A percentile compares a stretch with the other conserved stretches of the same genome.
Conservation (phyloP, 2,797 vertebrate genomes). For the Fistularia tabacaria region DNA sequence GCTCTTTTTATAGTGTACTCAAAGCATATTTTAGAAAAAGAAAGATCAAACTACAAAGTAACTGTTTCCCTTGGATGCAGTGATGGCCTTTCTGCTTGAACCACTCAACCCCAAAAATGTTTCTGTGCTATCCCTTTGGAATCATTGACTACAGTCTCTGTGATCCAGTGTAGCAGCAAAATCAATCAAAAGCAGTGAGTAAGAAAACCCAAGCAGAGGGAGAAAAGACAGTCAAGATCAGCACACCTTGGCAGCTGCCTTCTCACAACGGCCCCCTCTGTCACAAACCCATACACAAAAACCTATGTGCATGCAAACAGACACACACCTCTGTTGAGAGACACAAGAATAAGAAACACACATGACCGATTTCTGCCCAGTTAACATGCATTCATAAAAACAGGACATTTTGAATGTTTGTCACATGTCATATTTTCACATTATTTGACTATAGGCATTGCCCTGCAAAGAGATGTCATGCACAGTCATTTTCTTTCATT, state of each 20-base stretch:
- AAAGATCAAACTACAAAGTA: slow-evolving; percentile 4
- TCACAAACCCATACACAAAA: neutral
- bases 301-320: neutral
- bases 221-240: slow-evolving; percentile 5
- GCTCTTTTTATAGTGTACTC: no score
- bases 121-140: slow-evolving; percentile 11
- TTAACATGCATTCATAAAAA: no score
- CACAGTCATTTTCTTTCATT: no score
- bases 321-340: neutral
- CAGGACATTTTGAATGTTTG: no score
- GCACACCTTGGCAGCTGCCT: slow-evolving; percentile 2
- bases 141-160: slow-evolving; percentile 14
- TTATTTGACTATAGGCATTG: no score
- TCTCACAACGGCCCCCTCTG: slow-evolving; percentile 1
- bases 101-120: slow-evolving; percentile 23
- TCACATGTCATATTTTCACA: no score
- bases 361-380: no score
- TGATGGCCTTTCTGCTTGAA: slow-evolving; percentile 25
- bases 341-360: neutral
- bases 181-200: slow-evolving; percentile 34
- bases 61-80: slow-evolving; percentile 20
- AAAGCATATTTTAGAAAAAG: neutral
- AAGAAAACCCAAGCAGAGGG: slow-evolving; percentile 9
- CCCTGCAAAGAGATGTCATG: no score
- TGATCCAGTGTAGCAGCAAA: slow-evolving; percentile 25